Base-by-base conservation (phyloP, 1,140 invertebrate species). In the Drosophila athabasca region DNA sequence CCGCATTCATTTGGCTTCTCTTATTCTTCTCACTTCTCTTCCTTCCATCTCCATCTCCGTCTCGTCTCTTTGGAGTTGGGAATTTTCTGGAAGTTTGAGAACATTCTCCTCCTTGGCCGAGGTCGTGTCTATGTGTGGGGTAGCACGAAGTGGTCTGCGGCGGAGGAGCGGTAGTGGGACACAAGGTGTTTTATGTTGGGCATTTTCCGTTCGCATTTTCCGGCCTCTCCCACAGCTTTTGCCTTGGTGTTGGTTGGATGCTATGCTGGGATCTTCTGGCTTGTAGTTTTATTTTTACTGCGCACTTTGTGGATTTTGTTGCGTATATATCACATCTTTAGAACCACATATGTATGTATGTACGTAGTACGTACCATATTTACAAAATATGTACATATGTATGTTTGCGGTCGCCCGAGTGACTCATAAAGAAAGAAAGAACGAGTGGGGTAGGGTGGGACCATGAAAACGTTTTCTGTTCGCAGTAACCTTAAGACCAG, bases 161-260 rank as follows among this genome's bases (percentile, higher is more conserved):
- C 35, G 35, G 35, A 48, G 50, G 29, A 24, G 43, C 2, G 8
- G 62, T 41, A 17, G 22, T 31, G n/a, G 6, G 31, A 8, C 62
- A 70, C 67, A 87, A 88, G 83, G 84, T 83, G 71, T 88, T 88
- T 69, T 35, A 67, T 88, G 79, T 87, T 87, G 74, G 24, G 45
- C 57, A 22, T 72, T 64, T 66, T 35, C 22, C 49, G 29, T 17
- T 41, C 53, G 44, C 62, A 59, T 39, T 39, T 39, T 39, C 11
- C 35, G 11, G 35, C 35, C 35, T 39, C 31, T 35, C 35, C 35
- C 35, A 39, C 11, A 39, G 35, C 35, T 13, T 39, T 39, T 39
- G 9, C 35, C 11, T 5, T 11, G 11, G 4, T 39, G 35, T 39
- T 13, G 35, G 11, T 39, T 39, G 35, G 35, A 39, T 39, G 9